A percentile compares a stretch with the other conserved stretches of the same genome.
Conservation (phyloP, 2,113 vertebrate genomes). For the Boulengeromyrus knoepffleri region DNA sequence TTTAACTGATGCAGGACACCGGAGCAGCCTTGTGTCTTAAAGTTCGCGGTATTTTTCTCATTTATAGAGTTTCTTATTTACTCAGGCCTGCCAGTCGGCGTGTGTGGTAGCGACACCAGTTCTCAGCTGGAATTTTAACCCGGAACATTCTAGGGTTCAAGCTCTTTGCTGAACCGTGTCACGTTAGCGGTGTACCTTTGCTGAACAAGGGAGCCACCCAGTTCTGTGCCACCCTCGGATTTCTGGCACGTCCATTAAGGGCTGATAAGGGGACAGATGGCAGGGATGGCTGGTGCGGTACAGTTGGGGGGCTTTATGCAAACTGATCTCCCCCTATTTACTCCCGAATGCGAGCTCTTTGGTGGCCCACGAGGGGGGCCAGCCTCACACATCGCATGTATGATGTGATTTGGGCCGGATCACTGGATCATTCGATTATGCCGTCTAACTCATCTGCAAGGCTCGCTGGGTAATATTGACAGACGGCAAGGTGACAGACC, state of each 20-base stretch:
- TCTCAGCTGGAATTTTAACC: background rate
- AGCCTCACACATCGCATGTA: background rate
- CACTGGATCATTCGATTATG: background rate
- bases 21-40: background rate
- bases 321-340: background rate
- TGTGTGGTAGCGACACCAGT: background rate
- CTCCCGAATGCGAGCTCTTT: slow-evolving; percentile 28
- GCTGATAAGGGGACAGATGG: slow-evolving; percentile 61
- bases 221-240: slow-evolving; percentile 14
- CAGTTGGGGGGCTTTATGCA: background rate
- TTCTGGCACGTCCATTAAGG: slow-evolving; percentile 39
- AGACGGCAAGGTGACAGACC: background rate
- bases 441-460: background rate
- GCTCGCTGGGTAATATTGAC: background rate
- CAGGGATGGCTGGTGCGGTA: slow-evolving; percentile 37
- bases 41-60: background rate
- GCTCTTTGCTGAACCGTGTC: background rate
- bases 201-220: background rate
- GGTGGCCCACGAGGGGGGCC: background rate
- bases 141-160: background rate
- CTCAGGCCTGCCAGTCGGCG: background rate
- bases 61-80: background rate
- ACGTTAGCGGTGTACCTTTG: background rate
- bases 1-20: background rate
- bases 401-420: background rate